Evolutionary conservation across 2,888 invertebrate genomes (phyloP), one percentile per base, ranked within the genome.

Genomic region (Seira sanloemensis): DNA sequence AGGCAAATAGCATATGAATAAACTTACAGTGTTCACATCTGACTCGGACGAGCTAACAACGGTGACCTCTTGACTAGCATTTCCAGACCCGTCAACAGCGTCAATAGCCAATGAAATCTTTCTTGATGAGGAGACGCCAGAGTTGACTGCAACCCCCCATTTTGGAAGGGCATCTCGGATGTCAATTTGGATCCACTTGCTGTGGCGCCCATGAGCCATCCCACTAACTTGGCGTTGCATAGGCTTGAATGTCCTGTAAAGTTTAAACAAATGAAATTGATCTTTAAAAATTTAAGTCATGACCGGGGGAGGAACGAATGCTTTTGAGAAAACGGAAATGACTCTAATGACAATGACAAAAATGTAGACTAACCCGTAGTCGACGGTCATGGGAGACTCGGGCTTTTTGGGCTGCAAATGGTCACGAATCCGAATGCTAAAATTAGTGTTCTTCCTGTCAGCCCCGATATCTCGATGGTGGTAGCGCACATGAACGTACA

Each of bases 41-140:
- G 78, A 68, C 65, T 87, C 89, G 62, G 69, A 76, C n/a, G 85
- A 72, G 46, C 84, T 86, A 21, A 88, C 87, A 67, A 89, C 84
- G 24, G 83, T 73, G 79, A 88, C 87, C 73, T 88, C 87, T 65
- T 75, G 80, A 75, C 73, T 85, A 66, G 84, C 82, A 75, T 86
- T 83, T 65, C 88, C 85, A 74, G 76, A 72, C 2, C 69, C 80
- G 77, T 87, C 87, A 46, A 88, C 86, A 72, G 88, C 88, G 79
- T 88, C 88, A 27, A 89, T 87, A 7, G 87, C 77, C 58, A 89
- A 86, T 23, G 86, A 86, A 84, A 89, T 88, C 85, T 88, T 88
- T 78, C 88, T 87, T 69, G 89, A 88, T 19, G 85, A 24, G 19
- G 85, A 79, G 21, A 79, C 76, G 21, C 86, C 82, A 68, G 84